Base-by-base conservation (phyloP, 2,888 invertebrate species). In the Agrochola circellaris region DNA sequence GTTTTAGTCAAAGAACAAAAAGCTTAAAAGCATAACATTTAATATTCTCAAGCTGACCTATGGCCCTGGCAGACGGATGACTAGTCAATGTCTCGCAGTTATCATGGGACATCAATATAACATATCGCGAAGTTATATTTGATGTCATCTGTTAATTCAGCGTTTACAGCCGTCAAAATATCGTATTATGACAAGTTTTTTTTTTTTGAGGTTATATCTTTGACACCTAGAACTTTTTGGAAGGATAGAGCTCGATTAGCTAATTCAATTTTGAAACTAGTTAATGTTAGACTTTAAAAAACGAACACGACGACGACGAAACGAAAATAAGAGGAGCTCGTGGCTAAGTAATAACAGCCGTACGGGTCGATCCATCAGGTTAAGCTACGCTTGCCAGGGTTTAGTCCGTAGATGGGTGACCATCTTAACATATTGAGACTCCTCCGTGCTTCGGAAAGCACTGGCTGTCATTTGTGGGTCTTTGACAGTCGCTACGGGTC, bases 81-180 rank as follows among this genome's bases (percentile, higher is more conserved):
- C 74, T 85, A 76, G 81, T 83, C 75, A 38, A 38, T 15, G 74
- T 74, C 83, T 71, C 13, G 15, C 20, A 62, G 67, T 75, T 83
- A 86, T 79, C 75, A 54, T 0, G 13, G 51, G 58, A 30, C 51
- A 75, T 86, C 26, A 66, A 66, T 76, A 20, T 20, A 68, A 65
- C 64, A 15, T 67, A 64, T 56, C 62, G 48, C n/a, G 23, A 64
- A 64, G 45, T 79, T 42, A 69, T 68, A 58, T 68, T 85, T 81
- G 82, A 83, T 76, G 75, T 81, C 80, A 74, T 77, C 58, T 72
- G 34, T 61, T 69, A 68, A 73, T 70, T 67, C 51, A 54, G 54
- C 34, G 6, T 51, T 34, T 58, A 45, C 9, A 60, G 17, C 5
- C 0, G 9, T 51, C 30, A 23, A 2, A 9, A 26, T 8, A 5